Percentiles rank a stretch among this genome's conserved stretches.
Conservation (phyloP, 2,113 vertebrate genomes). For the Mobula birostris region DNA sequence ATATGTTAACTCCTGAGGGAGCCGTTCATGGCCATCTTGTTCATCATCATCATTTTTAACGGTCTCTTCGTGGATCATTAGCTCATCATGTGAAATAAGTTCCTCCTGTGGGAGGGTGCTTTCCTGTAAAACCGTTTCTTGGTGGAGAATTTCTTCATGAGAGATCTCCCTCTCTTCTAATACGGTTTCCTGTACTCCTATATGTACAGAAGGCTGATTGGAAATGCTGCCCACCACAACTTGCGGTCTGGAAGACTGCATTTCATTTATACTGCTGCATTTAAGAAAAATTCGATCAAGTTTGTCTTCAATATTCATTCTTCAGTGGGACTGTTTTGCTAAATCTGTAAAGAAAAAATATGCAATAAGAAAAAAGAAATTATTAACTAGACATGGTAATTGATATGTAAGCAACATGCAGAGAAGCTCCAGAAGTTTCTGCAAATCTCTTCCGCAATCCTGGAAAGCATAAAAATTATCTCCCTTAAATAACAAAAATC, state of each 20-base stretch:
- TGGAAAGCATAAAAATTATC: too few relatives aligned
- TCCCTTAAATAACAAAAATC: too few relatives aligned
- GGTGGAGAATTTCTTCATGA: conserved; percentile 78
- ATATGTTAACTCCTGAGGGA: conserved; percentile 84
- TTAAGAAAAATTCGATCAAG: conserved; percentile 92
- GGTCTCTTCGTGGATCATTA: conserved; percentile 95
- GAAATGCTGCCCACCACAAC: conserved; percentile 66
- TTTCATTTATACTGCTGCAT: conserved; percentile 75
- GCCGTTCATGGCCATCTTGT: conserved; percentile 72
- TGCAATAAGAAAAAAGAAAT: not conserved
- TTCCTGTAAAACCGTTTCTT: conserved; percentile 69
- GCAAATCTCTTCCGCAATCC: not conserved
- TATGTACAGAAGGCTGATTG: conserved; percentile 58
- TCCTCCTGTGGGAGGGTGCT: conserved; percentile 80
- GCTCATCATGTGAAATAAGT: conserved; percentile 88
- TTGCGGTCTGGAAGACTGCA: conserved; percentile 67
- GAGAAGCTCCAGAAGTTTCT: not conserved
- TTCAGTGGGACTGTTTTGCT: conserved; percentile 48
- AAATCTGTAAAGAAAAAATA: not conserved
- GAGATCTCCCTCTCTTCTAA: conserved; percentile 78
- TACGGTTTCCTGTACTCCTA: conserved; percentile 68
- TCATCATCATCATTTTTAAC: conserved; percentile 80
- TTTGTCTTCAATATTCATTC: conserved; percentile 97
- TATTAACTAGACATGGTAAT: not conserved
- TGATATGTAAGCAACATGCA: not conserved